These are phyloP conservation scores for Troides helena DNA, from an alignment of 2,888 invertebrate genomes.

Conservation along the genomic window DNA sequence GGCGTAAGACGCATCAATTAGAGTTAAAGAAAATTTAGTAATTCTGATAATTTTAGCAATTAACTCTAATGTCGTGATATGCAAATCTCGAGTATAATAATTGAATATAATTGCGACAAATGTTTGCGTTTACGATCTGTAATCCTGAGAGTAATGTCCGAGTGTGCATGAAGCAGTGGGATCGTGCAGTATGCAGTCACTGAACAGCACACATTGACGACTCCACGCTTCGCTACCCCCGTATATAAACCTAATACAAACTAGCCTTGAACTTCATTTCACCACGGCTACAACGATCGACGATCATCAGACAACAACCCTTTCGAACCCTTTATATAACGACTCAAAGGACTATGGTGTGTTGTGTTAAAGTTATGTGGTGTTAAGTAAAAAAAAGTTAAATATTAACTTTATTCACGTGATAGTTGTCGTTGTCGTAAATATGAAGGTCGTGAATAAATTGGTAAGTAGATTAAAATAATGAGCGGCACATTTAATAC, in stretches of 20 bases:
- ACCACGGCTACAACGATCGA: slow-evolving; percentile 44
- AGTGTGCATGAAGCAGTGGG: slow-evolving; percentile 49
- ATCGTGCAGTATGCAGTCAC: slow-evolving; percentile 39
- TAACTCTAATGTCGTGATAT: background rate
- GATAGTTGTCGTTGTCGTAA: slow-evolving; percentile 53
- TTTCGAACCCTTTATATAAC: slow-evolving; percentile 16
- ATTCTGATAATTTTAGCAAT: background rate
- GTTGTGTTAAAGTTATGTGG: slow-evolving; percentile 31
- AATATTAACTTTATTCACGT: slow-evolving; percentile 35
- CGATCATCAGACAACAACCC: slow-evolving; percentile 34
- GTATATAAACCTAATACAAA: slow-evolving; percentile 67
- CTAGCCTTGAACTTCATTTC: slow-evolving; percentile 80
- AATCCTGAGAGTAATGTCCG: slow-evolving; percentile 28
- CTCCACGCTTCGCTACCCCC: slow-evolving; percentile 71
- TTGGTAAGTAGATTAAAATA: slow-evolving; percentile 52
- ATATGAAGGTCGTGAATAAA: slow-evolving; percentile 64
- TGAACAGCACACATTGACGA: slow-evolving; percentile 46
- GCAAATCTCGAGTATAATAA: background rate
- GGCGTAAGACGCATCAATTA: no score
- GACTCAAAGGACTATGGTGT: slow-evolving; percentile 40
- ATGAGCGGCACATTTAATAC: background rate
- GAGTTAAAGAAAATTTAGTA: no score
- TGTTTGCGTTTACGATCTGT: slow-evolving; percentile 9
- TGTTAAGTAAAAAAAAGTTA: slow-evolving; percentile 25
- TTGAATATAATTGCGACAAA: slow-evolving; percentile 1